Evolutionary conservation across 2,888 invertebrate genomes (phyloP).

Genomic region (Perdita meconis): DNA sequence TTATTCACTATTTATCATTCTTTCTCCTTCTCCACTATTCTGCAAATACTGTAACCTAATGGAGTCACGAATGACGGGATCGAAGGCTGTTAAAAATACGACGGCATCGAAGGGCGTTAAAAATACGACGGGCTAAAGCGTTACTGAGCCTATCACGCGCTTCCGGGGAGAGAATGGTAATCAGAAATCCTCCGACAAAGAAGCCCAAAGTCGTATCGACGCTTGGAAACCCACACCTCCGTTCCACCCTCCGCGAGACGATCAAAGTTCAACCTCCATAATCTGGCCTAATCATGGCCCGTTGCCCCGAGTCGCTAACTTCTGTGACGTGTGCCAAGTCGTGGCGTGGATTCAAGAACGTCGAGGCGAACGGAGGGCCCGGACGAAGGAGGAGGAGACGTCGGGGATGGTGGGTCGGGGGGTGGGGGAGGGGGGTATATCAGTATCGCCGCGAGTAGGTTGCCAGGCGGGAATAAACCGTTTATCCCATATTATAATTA

Average conservation of each 20-base stretch:
- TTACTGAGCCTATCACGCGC: background rate
- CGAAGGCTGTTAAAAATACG: too few species aligned
- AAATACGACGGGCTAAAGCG: background rate
- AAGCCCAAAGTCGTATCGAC: conserved; percentile 44
- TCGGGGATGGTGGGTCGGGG: conserved; percentile 54
- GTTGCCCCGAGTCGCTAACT: conserved; percentile 78
- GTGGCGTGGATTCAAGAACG: conserved; percentile 70
- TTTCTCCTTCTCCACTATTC: too few species aligned
- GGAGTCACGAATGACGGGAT: too few species aligned
- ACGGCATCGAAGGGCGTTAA: too few species aligned
- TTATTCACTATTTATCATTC: too few species aligned
- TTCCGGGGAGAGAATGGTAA: conserved; percentile 14
- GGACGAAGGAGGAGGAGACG: conserved; percentile 25
- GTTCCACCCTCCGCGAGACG: conserved; percentile 64
- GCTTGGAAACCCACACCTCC: conserved; percentile 53
- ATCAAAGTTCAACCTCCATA: conserved; percentile 76
- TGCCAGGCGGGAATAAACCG: conserved; percentile 82
- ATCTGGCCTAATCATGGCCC: conserved; percentile 76
- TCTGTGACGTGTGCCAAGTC: conserved; percentile 81
- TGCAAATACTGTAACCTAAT: too few species aligned
- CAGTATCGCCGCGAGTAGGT: conserved; percentile 80
- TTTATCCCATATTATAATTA: conserved; percentile 84
- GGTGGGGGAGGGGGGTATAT: conserved; percentile 70
- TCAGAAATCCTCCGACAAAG: conserved; percentile 30
- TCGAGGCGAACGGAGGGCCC: conserved; percentile 59